Base-by-base conservation (phyloP, 2,797 vertebrate species). In the Sandelia bainsii region DNA sequence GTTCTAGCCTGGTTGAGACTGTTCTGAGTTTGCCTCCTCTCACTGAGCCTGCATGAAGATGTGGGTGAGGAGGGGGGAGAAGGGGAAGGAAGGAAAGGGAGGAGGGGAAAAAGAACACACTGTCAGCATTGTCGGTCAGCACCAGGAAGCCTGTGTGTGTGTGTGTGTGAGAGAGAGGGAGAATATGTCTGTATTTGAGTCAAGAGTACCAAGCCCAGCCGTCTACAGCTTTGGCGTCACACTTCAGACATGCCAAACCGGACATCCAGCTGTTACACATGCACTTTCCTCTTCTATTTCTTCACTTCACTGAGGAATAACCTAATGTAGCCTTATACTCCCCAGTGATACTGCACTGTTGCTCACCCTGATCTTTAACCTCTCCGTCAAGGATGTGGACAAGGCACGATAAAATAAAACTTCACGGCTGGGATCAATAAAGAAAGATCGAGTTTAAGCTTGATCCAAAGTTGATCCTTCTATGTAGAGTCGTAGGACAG, bases 21-120 rank as follows among this genome's bases (percentile, higher is more conserved):
- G 85, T 85, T 82, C 75, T 73, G 50, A 59, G 70, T 73, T 72
- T 57, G 51, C 59, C 56, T 77, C 45, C 37, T 66, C 62, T 72
- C 67, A 32, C 68, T 69, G 63, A 20, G 13, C 52, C 63, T 57
- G 68, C 61, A 70, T 58, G 71, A 77, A 70, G 65, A 74, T n/a
- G 45, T 45, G 75, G 52, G 62, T 7, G 42, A 10, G 54, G 13
- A 42, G 34, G 27, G 52, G 27, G 75, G 34, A 16, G 9, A 42
- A 25, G 10, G 58, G 64, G 49, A 61, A n/a, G 74, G 77, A 72
- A 80, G 85, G 81, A 87, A 90, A 89, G 80, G 87, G 88, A 85
- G 73, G 85, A 69, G 70, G 77, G 44, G 72, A 48, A 73, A 85
- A 81, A 81, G 77, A 79, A 76, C 80, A 76, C 64, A 56, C n/a